Conservation (phyloP, 2,888 invertebrate genomes). For the Tachina grossa region DNA sequence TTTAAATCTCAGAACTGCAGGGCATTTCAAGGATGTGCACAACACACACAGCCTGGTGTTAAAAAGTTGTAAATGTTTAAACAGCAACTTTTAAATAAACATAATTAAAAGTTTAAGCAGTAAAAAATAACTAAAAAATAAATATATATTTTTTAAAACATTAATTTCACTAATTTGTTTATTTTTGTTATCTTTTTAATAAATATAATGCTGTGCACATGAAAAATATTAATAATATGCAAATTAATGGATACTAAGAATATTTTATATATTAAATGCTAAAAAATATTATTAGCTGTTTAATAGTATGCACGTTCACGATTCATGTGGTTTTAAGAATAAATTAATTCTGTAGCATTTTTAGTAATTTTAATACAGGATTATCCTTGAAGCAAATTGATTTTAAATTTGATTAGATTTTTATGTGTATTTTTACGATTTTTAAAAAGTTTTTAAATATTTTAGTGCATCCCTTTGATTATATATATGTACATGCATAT, state of each 20-base stretch:
- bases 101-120: slow-evolving; percentile 51
- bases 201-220: background rate
- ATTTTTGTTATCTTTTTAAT: background rate
- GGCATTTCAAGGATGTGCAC: background rate
- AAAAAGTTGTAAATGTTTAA: slow-evolving; percentile 21
- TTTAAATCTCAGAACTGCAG: slow-evolving; percentile 1
- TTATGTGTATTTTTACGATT: too few species aligned
- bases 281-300: background rate
- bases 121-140: slow-evolving; percentile 9
- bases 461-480: too few species aligned
- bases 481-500: too few species aligned
- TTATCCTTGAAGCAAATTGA: too few species aligned
- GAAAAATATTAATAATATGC: background rate
- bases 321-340: too few species aligned
- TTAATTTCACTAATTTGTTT: background rate
- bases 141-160: background rate
- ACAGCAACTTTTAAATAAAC: slow-evolving; percentile 29
- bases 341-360: too few species aligned
- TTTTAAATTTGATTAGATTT: too few species aligned
- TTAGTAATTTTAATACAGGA: too few species aligned
- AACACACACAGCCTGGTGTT: background rate
- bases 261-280: background rate
- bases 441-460: too few species aligned
- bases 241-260: background rate
- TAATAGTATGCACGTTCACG: background rate